phyloP scores from a whole-genome alignment of 2,888 invertebrate species.

The Scaptodrosophila latifasciaeformis region DNA sequence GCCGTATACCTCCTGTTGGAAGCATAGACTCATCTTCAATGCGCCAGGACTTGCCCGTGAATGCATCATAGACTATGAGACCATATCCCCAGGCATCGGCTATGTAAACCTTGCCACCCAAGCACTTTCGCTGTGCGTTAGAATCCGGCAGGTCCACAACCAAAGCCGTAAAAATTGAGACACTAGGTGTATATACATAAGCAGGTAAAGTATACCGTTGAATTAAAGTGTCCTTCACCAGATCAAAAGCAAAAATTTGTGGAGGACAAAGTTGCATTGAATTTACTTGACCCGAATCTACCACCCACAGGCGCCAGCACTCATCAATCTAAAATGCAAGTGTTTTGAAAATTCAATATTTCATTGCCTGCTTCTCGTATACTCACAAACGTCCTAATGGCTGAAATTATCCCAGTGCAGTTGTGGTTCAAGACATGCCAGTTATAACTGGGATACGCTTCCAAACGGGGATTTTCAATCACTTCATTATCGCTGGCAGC shows the following conservation, averaged over 20 bases:
- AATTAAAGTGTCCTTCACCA: slow-evolving; percentile 78
- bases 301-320: slow-evolving; percentile 80
- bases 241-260: slow-evolving; percentile 84
- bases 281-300: slow-evolving; percentile 80
- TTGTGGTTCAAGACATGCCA: slow-evolving; percentile 78
- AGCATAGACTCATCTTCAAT: slow-evolving; percentile 78
- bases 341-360: neutral
- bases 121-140: slow-evolving; percentile 70
- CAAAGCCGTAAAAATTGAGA: slow-evolving; percentile 73
- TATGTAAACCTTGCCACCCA: slow-evolving; percentile 78
- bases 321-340: slow-evolving; percentile 80
- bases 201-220: slow-evolving; percentile 63
- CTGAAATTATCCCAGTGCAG: slow-evolving; percentile 83
- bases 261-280: slow-evolving; percentile 81
- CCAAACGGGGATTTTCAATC: slow-evolving; percentile 74
- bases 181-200: slow-evolving; percentile 58
- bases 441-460: slow-evolving; percentile 80
- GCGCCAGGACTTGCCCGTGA: slow-evolving; percentile 77
- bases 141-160: slow-evolving; percentile 77
- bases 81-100: slow-evolving; percentile 80
- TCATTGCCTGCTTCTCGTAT: neutral
- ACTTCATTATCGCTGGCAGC: slow-evolving; percentile 58
- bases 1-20: slow-evolving; percentile 74
- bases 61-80: slow-evolving; percentile 79
- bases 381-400: slow-evolving; percentile 83